Evolutionary conservation across 2,797 vertebrate genomes (phyloP), one percentile per base, ranked within the genome.

Genomic region (Tragopan temminckii): DNA sequence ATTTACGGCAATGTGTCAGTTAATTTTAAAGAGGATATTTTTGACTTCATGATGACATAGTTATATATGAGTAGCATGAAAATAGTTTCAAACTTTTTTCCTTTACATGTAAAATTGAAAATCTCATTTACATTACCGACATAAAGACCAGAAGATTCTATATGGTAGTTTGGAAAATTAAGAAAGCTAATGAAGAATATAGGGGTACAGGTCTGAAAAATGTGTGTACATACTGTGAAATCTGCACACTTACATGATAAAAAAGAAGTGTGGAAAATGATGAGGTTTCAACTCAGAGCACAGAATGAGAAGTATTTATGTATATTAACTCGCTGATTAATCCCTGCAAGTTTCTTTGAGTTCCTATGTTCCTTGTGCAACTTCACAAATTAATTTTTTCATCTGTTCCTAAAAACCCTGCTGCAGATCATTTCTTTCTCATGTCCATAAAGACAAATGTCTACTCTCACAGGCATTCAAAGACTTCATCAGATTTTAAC

Each of bases 1-100:
- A 93, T 77, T 70, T 80, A 80, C 53, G 88, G 52, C 45, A 83
- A 38, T 40, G 52, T 69, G 29, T 58, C 85, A 52, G 53, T 81
- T 92, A 90, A 92, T 92, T 92, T 88, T 85, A 89, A 63, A 62
- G 72, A 75, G 17, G 48, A 45, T 89, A 70, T 90, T 84, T 91
- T 84, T 79, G 52, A 71, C 9, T 92, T 58, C 36, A 36, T 57
- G 58, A 92, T 80, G 77, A 78, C 13, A n/a, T 40, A 66, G 25
- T 61, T 81, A 42, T 35, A 71, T 20, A 76, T 72, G 50, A 66
- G 35, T 83, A 83, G 52, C 17, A 42, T 18, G 31, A 83, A 94
- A 87, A 76, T 38, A 3, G 11, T 82, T 78, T 87, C 0, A 14
- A 81, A 80, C 9, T 36, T 85, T 45, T 91, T 93, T 53, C 35